phyloP scores from a whole-genome alignment of 1,140 invertebrate genomes.

The Drosophila chauvacae region DNA sequence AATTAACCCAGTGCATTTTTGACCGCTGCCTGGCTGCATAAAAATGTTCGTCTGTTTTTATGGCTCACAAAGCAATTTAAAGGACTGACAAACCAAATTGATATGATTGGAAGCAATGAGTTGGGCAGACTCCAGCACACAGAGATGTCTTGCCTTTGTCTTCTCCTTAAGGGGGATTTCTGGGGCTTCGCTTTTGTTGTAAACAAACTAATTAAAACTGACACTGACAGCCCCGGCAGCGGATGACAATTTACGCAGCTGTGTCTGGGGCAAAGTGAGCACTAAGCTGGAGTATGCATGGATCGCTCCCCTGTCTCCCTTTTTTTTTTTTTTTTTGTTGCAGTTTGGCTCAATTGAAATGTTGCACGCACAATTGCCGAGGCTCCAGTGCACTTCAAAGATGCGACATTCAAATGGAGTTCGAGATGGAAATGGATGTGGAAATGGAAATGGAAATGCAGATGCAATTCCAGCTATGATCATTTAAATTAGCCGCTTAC shows the following conservation, averaged over 20 bases:
- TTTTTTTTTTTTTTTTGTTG: slow-evolving; percentile 27
- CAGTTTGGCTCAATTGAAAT: slow-evolving; percentile 73
- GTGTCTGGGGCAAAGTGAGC: slow-evolving; percentile 17
- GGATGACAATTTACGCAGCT: slow-evolving; percentile 80
- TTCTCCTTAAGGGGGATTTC: slow-evolving; percentile 10
- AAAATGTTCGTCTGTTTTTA: slow-evolving; percentile 18
- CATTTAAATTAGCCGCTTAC: slow-evolving; percentile 72
- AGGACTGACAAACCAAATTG: slow-evolving; percentile 66
- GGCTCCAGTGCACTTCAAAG: slow-evolving; percentile 56
- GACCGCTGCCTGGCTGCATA: slow-evolving; percentile 47
- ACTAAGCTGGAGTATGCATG: slow-evolving; percentile 32
- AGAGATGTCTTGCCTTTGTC: background rate
- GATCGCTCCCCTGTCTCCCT: background rate
- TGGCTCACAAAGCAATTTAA: slow-evolving; percentile 61
- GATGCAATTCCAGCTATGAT: slow-evolving; percentile 61
- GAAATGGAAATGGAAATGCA: background rate
- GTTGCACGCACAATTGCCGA: slow-evolving; percentile 79
- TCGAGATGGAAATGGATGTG: background rate
- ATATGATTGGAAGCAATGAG: slow-evolving; percentile 66
- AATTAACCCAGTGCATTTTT: slow-evolving; percentile 79
- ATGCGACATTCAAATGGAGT: slow-evolving; percentile 46
- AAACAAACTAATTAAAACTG: slow-evolving; percentile 83
- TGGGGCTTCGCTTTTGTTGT: slow-evolving; percentile 42
- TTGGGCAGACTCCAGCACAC: background rate
- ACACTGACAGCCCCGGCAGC: slow-evolving; percentile 63